Conservation (phyloP, 2,113 vertebrate genomes). For the Jacana jacana region DNA sequence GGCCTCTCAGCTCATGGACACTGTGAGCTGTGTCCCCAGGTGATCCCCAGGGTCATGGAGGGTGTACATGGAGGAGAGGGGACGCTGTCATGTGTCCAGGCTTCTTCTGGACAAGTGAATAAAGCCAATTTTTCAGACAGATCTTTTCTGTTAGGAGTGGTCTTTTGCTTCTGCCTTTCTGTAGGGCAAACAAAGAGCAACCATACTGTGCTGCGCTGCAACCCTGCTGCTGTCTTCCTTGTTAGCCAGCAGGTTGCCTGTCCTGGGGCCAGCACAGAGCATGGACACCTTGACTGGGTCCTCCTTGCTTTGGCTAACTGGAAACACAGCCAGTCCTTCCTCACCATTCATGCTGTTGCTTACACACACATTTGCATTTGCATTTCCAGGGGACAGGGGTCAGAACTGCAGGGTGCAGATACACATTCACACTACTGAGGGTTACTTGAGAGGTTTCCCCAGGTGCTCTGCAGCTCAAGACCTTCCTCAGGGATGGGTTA, state of each 20-base stretch:
- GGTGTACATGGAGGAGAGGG: neutral
- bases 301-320: fast-evolving
- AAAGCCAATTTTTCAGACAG: neutral
- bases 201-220: neutral
- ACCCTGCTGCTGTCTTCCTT: neutral
- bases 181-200: neutral
- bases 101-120: neutral
- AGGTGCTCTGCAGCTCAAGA: neutral
- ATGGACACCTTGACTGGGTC: neutral
- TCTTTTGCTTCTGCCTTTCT: neutral
- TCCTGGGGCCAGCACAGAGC: neutral
- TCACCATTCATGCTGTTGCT: neutral
- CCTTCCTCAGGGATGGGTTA: fast-evolving
- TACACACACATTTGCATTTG: neutral
- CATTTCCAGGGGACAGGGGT: neutral
- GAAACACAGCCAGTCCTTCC: neutral
- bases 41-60: neutral
- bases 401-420: neutral
- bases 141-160: neutral
- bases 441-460: neutral
- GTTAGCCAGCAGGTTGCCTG: fast-evolving
- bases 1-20: fast-evolving
- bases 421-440: neutral
- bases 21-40: neutral
- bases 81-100: fast-evolving